Evolutionary conservation across 2,113 vertebrate species (phyloP).

Genomic region (Rattus rattus): DNA sequence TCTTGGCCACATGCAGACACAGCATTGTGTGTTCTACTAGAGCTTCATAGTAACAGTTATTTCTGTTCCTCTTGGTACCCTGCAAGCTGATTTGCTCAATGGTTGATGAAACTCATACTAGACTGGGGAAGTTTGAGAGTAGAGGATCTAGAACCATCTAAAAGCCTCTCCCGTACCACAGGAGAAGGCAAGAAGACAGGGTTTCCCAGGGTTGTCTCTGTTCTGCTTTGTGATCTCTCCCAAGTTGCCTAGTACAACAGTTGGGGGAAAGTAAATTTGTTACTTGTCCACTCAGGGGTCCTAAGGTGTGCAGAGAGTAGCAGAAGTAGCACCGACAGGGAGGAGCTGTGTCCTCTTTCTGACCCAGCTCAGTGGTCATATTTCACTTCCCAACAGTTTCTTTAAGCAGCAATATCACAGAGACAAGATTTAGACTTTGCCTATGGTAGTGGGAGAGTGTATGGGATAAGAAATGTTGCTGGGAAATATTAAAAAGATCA

Average conservation of each 20-base stretch:
- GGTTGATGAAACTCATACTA: background rate
- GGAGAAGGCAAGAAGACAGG: background rate
- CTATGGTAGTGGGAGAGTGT: background rate
- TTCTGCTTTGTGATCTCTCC: background rate
- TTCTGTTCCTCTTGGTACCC: background rate
- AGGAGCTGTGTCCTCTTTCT: rapidly evolving
- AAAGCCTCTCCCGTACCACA: background rate
- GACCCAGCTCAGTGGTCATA: background rate
- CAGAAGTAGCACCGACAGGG: no score
- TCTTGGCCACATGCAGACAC: background rate
- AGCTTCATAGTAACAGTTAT: background rate
- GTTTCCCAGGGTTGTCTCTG: background rate
- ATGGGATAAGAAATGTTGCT: background rate
- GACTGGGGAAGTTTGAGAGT: background rate
- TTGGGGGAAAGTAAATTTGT: background rate
- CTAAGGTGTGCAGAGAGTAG: background rate
- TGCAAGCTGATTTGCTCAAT: background rate
- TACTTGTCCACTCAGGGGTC: background rate
- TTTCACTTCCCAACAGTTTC: background rate
- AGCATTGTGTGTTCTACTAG: no score
- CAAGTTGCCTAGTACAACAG: rapidly evolving
- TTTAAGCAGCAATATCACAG: no score
- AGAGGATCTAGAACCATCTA: background rate
- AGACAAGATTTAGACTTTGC: background rate
- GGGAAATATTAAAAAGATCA: background rate